Percentiles rank a stretch among this genome's conserved stretches.
Conservation (phyloP, 2,888 invertebrate species). For the Chrysomela aeneicollis region DNA sequence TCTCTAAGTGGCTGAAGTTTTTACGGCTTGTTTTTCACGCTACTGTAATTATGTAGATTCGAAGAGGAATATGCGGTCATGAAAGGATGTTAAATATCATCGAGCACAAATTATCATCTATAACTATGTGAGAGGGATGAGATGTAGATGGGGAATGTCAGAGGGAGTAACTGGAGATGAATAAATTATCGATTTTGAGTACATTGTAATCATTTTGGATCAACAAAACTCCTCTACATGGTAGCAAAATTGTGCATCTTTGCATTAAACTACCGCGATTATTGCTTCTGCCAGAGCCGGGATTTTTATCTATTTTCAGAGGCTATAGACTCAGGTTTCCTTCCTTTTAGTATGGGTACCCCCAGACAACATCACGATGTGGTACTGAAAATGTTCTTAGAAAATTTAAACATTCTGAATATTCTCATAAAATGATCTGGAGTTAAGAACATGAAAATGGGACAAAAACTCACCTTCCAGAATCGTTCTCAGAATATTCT, state of each 20-base stretch:
- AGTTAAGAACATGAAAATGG: too few relatives aligned
- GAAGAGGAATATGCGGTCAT: slow-evolving; percentile 52
- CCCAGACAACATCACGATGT: too few relatives aligned
- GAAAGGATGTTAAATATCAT: slow-evolving; percentile 37
- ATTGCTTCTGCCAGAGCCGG: too few relatives aligned
- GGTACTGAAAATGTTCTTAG: too few relatives aligned
- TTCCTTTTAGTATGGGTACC: too few relatives aligned
- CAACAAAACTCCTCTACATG: neutral
- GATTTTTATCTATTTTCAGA: too few relatives aligned
- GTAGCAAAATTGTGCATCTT: neutral
- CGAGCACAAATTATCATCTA: slow-evolving; percentile 31
- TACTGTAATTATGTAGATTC: slow-evolving; percentile 59
- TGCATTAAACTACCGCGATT: neutral
- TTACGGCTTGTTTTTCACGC: slow-evolving; percentile 59
- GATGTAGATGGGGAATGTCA: neutral
- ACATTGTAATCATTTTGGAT: neutral
- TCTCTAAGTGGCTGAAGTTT: slow-evolving; percentile 60
- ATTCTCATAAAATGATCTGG: too few relatives aligned
- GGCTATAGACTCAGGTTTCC: too few relatives aligned
- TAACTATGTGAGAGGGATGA: slow-evolving; percentile 26
- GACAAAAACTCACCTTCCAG: too few relatives aligned
- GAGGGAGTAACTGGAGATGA: neutral
- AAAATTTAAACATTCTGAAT: too few relatives aligned
- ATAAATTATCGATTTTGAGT: slow-evolving; percentile 4
- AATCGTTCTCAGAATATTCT: too few relatives aligned